Percentiles rank a stretch among this genome's conserved stretches.
Evolutionary conservation across 2,888 invertebrate species (phyloP).

Genomic region (Carabus problematicus): DNA sequence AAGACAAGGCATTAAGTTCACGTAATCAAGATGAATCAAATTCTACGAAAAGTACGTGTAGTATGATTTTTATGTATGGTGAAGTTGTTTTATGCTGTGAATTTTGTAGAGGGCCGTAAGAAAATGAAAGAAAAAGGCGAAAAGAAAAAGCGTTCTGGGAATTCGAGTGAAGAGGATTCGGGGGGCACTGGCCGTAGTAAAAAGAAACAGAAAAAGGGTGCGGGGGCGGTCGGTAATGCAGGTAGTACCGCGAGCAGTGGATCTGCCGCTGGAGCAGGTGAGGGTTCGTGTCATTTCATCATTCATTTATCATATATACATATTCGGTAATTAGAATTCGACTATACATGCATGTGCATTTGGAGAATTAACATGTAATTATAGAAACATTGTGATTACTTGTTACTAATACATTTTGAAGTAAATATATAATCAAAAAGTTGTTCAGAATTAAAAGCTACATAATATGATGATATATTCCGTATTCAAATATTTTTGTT

Average conservation of each 20-base stretch:
- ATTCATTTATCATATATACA: conserved; percentile 11
- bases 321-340: neutral
- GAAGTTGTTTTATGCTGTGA: conserved; percentile 8
- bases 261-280: conserved; percentile 55
- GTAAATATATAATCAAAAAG: too few species aligned
- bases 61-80: neutral
- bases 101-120: conserved; percentile 69
- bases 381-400: too few species aligned
- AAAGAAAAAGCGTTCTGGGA: conserved; percentile 65
- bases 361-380: too few species aligned
- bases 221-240: conserved; percentile 48
- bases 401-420: too few species aligned
- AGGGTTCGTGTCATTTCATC: conserved; percentile 56
- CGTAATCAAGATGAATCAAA: conserved; percentile 72
- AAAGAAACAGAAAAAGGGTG: conserved; percentile 67
- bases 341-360: neutral
- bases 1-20: conserved; percentile 87
- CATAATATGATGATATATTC: too few species aligned
- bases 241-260: conserved; percentile 53
- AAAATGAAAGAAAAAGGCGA: conserved; percentile 72
- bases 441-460: too few species aligned
- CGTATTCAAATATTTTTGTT: too few species aligned
- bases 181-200: conserved; percentile 56
- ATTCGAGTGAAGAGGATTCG: conserved; percentile 62
- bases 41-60: conserved; percentile 65